Evolutionary conservation across 1,140 invertebrate species (phyloP).

Genomic region (Dreissena polymorpha): DNA sequence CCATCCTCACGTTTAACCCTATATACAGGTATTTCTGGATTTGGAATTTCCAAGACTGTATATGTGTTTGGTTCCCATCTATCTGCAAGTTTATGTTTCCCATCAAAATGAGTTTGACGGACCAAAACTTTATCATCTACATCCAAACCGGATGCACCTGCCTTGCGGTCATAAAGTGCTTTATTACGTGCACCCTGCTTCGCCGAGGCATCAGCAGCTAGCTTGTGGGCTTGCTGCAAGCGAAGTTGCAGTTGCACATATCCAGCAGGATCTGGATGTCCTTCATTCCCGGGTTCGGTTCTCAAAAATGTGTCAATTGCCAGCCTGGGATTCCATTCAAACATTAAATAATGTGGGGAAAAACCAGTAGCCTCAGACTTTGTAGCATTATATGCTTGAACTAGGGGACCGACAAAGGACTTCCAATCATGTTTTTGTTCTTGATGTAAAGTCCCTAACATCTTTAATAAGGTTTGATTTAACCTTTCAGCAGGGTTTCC

Average conservation of each 20-base stretch:
- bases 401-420: conserved; percentile 4
- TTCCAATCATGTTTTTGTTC: conserved; percentile 17
- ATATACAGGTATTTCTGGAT: conserved; percentile 17
- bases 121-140: conserved; percentile 31
- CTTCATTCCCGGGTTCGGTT: background rate
- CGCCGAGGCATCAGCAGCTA: background rate
- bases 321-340: conserved; percentile 22
- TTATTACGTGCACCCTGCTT: background rate
- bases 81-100: conserved; percentile 32
- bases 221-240: background rate
- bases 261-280: background rate
- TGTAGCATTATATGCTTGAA: conserved; percentile 31
- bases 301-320: conserved; percentile 32
- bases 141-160: background rate
- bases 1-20: conserved; percentile 14
- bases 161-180: conserved; percentile 7
- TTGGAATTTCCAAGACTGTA: background rate
- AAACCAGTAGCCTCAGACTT: conserved; percentile 15
- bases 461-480: conserved; percentile 11
- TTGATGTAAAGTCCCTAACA: conserved; percentile 18
- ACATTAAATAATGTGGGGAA: conserved; percentile 18
- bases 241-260: conserved; percentile 19
- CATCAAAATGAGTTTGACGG: background rate
- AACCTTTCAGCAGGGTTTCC: conserved; percentile 16
- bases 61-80: conserved; percentile 26